Evolutionary conservation across 2,888 invertebrate species (phyloP).

Genomic region (Ennomos fuscantarius): DNA sequence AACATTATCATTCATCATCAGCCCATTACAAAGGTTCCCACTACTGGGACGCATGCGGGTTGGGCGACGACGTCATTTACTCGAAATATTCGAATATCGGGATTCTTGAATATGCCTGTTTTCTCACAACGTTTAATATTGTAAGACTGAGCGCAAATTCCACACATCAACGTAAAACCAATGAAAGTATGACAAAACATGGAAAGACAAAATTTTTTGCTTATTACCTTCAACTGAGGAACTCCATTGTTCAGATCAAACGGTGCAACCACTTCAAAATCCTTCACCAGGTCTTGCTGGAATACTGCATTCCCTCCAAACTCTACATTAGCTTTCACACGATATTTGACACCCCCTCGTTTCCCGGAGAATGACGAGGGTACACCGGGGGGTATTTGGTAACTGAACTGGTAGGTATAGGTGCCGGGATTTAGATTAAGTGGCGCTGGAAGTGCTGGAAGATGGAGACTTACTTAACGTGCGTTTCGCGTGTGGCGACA

Average conservation of each 20-base stretch:
- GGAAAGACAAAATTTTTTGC: no score
- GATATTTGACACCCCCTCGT: constrained; percentile 55
- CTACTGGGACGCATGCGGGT: no score
- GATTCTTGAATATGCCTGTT: no score
- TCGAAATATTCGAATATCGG: no score
- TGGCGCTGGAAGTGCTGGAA: constrained; percentile 13
- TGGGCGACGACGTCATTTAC: no score
- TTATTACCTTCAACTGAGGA: constrained; percentile 48
- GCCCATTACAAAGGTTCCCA: no score
- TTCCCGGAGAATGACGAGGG: constrained; percentile 62
- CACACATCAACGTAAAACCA: no score
- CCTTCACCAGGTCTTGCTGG: constrained; percentile 45
- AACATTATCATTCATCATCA: no score
- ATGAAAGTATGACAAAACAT: no score
- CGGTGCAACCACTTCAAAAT: constrained; percentile 61
- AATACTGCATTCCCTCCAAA: constrained; percentile 39
- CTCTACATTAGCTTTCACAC: constrained; percentile 51
- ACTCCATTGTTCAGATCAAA: constrained; percentile 59
- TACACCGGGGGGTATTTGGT: constrained; percentile 55
- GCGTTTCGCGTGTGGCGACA: background rate
- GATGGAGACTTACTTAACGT: background rate
- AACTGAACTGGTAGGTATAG: constrained; percentile 59
- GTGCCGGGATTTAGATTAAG: constrained; percentile 45
- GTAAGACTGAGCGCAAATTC: no score
- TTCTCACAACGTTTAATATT: no score